These are phyloP conservation scores for Pyrgilauda ruficollis DNA, from an alignment of 2,113 vertebrate genomes.

Conservation along the genomic window DNA sequence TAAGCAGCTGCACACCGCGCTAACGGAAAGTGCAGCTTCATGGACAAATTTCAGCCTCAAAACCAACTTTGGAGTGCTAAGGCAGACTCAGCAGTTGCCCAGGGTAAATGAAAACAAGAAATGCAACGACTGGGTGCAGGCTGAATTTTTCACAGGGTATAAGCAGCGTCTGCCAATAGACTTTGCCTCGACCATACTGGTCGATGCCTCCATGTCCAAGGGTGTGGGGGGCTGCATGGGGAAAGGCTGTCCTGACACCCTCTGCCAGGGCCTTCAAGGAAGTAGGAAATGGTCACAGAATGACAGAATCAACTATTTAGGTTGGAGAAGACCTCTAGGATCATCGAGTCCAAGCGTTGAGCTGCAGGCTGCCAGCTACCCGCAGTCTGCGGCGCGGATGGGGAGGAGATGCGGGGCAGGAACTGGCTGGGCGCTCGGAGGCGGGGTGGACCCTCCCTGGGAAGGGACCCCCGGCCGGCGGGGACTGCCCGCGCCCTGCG, in stretches of 20 bases:
- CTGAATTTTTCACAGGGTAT: not conserved
- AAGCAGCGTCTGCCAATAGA: not conserved
- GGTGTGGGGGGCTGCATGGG: accelerated
- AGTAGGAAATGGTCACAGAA: not conserved
- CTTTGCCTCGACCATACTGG: not conserved
- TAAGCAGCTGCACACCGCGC: accelerated
- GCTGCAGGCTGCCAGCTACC: not conserved
- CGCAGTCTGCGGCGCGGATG: accelerated
- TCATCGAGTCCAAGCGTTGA: not conserved
- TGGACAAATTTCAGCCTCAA: not conserved
- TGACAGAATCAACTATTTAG: not conserved
- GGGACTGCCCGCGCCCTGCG: not conserved
- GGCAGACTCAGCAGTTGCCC: not conserved
- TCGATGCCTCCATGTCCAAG: accelerated
- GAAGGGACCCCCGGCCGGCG: too few relatives aligned
- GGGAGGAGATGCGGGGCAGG: not conserved
- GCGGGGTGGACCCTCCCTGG: too few relatives aligned
- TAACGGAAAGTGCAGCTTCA: not conserved
- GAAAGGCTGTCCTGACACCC: not conserved
- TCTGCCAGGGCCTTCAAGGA: not conserved
- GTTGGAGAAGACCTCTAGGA: not conserved
- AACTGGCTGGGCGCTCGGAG: not conserved
- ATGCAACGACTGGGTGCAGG: too few relatives aligned
- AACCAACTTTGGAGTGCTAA: not conserved
- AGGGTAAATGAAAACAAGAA: not conserved